Evolutionary conservation across 2,797 vertebrate species (phyloP).

Genomic region (Tympanoctomys barrerae): DNA sequence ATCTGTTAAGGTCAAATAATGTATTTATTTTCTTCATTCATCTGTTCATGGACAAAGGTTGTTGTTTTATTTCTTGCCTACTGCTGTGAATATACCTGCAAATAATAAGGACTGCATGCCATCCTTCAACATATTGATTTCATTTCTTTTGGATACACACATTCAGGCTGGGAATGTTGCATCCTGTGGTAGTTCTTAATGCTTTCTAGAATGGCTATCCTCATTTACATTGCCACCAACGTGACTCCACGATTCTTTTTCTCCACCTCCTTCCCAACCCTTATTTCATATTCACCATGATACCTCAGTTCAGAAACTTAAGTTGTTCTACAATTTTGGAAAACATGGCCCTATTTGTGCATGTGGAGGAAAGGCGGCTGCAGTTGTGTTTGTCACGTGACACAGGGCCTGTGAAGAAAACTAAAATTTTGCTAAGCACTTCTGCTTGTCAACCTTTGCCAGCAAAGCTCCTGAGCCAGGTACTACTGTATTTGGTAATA

Average conservation of each 20-base stretch:
- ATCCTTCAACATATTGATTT: not conserved
- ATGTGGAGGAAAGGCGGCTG: not conserved
- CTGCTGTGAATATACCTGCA: not conserved
- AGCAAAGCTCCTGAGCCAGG: not conserved
- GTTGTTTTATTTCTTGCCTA: not conserved
- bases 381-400: not conserved
- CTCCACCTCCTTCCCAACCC: no score
- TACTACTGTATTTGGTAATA: not conserved
- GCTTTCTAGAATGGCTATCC: not conserved
- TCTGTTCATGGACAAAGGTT: not conserved
- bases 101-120: not conserved
- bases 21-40: not conserved
- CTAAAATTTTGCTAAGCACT: not conserved
- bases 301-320: not conserved
- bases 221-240: not conserved
- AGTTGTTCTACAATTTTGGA: not conserved
- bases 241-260: not conserved
- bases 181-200: not conserved
- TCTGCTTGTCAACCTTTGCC: not conserved
- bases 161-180: not conserved
- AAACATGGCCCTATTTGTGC: not conserved
- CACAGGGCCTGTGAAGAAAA: not conserved
- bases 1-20: not conserved
- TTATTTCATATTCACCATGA: not conserved
- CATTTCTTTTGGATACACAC: not conserved